Evolutionary conservation across 2,888 invertebrate genomes (phyloP).

Genomic region (Sinopyrophorus schimmeli): DNA sequence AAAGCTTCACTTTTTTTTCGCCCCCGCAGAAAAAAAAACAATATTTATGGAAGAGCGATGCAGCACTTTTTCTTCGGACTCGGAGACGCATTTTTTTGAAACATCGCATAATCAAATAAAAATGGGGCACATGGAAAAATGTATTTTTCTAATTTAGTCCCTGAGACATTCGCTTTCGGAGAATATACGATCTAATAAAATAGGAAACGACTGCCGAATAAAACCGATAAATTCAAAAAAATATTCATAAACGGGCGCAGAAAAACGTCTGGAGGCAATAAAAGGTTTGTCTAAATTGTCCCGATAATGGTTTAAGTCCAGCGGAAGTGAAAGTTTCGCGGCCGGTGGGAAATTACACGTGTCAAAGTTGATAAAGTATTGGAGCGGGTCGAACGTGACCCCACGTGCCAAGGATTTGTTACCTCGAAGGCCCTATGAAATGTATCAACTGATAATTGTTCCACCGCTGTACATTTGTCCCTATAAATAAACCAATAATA

Average conservation of each 20-base stretch:
- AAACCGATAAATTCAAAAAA: slow-evolving; percentile 26
- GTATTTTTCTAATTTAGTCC: slow-evolving; percentile 15
- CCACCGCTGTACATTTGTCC: slow-evolving; percentile 24
- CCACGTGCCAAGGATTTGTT: slow-evolving; percentile 37
- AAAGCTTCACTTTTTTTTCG: no score
- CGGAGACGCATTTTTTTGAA: no score
- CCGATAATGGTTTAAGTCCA: slow-evolving; percentile 32
- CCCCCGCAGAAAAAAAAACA: no score
- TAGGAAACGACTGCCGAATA: slow-evolving; percentile 22
- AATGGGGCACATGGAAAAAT: no score
- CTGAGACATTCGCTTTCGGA: slow-evolving; percentile 11
- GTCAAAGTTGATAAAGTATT: slow-evolving; percentile 41
- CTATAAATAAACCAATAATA: slow-evolving; percentile 25
- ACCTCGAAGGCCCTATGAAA: slow-evolving; percentile 29
- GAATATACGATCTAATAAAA: slow-evolving; percentile 20
- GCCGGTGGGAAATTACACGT: slow-evolving; percentile 40
- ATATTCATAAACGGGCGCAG: slow-evolving; percentile 27
- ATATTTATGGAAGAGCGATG: no score
- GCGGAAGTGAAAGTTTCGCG: slow-evolving; percentile 37
- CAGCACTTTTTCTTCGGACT: no score
- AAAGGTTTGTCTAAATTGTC: slow-evolving; percentile 29
- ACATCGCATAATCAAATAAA: no score
- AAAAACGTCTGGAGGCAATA: slow-evolving; percentile 23
- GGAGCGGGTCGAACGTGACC: slow-evolving; percentile 36
- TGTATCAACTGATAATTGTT: slow-evolving; percentile 36